Evolutionary conservation across 2,113 vertebrate species (phyloP).

Genomic region (Tachuris rubrigastra): DNA sequence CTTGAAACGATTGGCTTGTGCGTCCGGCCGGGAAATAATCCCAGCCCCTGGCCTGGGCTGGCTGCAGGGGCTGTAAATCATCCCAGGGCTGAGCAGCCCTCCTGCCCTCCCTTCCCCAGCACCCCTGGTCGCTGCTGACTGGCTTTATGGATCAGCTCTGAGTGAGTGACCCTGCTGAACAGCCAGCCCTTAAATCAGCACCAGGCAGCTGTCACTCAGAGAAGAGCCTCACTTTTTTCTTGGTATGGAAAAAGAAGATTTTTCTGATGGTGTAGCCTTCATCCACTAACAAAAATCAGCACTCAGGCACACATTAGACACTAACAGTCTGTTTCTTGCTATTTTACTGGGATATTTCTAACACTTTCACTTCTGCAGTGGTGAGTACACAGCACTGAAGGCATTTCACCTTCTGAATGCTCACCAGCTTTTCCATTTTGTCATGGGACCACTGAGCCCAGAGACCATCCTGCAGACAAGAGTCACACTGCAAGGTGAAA

Average conservation of each 20-base stretch:
- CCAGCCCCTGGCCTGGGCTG: constrained; percentile 44
- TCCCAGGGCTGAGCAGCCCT: background rate
- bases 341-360: background rate
- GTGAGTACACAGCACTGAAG: background rate
- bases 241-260: background rate
- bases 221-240: background rate
- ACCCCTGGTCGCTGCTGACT: background rate
- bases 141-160: constrained; percentile 34
- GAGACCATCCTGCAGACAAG: background rate
- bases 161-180: background rate
- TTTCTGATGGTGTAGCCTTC: background rate
- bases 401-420: background rate
- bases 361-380: background rate
- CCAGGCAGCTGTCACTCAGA: constrained; percentile 2
- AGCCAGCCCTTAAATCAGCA: constrained; percentile 48
- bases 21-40: constrained; percentile 51
- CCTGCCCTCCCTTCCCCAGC: background rate
- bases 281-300: background rate
- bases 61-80: constrained; percentile 66
- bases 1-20: constrained; percentile 58
- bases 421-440: background rate
- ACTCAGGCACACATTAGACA: background rate
- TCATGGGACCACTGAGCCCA: fast-evolving
- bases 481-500: background rate
- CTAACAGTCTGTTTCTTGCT: background rate